Evolutionary conservation across 1,140 invertebrate species (phyloP).

Genomic region (Potamilus streckersoni): DNA sequence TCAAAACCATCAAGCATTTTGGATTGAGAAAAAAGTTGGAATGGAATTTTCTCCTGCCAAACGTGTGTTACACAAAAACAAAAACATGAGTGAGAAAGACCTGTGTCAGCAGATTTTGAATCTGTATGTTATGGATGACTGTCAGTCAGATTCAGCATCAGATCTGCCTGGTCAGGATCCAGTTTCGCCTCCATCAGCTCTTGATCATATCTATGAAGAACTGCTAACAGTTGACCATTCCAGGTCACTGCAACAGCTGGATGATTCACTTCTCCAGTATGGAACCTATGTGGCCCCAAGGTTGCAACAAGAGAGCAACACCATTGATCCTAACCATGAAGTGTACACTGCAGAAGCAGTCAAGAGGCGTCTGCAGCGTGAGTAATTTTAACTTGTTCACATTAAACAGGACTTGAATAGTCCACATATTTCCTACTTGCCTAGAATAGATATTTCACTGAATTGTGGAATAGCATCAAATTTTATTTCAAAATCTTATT

Average conservation of each 20-base stretch:
- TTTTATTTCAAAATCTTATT: no score
- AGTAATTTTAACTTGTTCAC: no score
- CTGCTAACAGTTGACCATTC: neutral
- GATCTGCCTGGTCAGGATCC: neutral
- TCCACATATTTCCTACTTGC: no score
- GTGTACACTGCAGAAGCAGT: no score
- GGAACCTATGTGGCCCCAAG: conserved; percentile 29
- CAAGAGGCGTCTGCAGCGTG: no score
- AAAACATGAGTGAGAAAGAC: conserved; percentile 21
- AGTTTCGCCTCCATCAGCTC: neutral
- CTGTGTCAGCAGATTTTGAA: conserved; percentile 31
- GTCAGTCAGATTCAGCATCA: conserved; percentile 18
- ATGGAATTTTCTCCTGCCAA: conserved; percentile 28
- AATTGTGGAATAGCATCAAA: no score
- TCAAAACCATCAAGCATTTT: neutral
- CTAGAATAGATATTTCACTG: no score
- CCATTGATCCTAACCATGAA: no score
- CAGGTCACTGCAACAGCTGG: neutral
- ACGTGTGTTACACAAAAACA: conserved; percentile 27
- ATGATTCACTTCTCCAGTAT: conserved; percentile 18
- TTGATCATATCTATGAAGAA: neutral
- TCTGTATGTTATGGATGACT: conserved; percentile 29
- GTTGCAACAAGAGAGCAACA: no score
- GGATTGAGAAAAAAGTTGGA: conserved; percentile 23
- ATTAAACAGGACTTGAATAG: no score